Evolutionary conservation across 2,888 invertebrate genomes (phyloP).

Genomic region (Dromius quadrimaculatus): DNA sequence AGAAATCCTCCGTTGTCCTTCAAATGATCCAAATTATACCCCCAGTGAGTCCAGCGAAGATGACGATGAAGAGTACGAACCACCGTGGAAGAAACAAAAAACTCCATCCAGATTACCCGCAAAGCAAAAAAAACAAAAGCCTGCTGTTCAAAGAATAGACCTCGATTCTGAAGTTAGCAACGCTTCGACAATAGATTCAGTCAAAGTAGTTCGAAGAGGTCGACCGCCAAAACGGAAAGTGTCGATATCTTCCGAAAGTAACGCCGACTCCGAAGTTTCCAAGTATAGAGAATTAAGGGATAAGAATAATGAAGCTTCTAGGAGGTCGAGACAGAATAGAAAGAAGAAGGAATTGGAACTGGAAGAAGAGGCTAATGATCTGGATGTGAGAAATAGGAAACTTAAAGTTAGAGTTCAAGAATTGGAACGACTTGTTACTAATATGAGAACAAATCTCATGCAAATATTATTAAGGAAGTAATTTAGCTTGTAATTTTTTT

Average conservation of each 20-base stretch:
- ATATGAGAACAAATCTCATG: constrained; percentile 75
- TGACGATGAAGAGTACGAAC: constrained; percentile 63
- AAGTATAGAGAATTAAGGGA: constrained; percentile 79
- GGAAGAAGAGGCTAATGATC: constrained; percentile 66
- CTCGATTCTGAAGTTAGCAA: constrained; percentile 56
- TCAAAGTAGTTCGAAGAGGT: constrained; percentile 64
- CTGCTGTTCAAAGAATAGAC: constrained; percentile 2
- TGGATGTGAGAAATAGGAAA: constrained; percentile 75
- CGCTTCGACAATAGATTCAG: constrained; percentile 49
- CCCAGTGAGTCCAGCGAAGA: constrained; percentile 58
- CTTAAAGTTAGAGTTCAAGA: constrained; percentile 76
- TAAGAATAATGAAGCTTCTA: constrained; percentile 84
- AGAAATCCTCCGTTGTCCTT: constrained; percentile 52
- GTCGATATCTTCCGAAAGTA: constrained; percentile 62
- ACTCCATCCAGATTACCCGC: constrained; percentile 49
- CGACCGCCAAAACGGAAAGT: constrained; percentile 71
- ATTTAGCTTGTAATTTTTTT: constrained; percentile 36
- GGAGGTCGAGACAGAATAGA: constrained; percentile 79
- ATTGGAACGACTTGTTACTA: constrained; percentile 76
- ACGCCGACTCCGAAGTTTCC: constrained; percentile 67
- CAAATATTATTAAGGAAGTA: constrained; percentile 72
- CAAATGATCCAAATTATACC: constrained; percentile 20
- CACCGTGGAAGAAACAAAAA: constrained; percentile 57
- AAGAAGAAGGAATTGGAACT: constrained; percentile 71
- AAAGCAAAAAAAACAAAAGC: constrained; percentile 53